Percentiles rank a stretch among this genome's conserved stretches.
phyloP scores from a whole-genome alignment of 2,797 vertebrate genomes.

The Arctocebus calabarensis region DNA sequence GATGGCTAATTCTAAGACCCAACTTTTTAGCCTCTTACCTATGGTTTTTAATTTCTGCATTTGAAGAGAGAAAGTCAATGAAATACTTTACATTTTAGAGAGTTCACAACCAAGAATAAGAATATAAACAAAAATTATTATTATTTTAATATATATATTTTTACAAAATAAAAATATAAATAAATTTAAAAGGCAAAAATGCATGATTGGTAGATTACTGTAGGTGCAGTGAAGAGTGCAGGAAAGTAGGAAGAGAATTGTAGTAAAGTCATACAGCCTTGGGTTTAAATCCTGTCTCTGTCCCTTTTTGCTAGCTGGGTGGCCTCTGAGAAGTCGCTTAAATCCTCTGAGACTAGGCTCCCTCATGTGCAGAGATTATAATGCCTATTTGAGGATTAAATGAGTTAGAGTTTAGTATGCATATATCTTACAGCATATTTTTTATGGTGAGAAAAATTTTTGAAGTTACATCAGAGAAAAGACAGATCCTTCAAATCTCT shows the following conservation, averaged over 20 bases:
- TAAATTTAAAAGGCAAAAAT: constrained; percentile 29
- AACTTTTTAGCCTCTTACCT: background rate
- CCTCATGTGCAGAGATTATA: constrained; percentile 27
- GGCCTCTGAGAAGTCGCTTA: background rate
- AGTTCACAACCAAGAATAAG: background rate
- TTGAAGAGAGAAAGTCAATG: background rate
- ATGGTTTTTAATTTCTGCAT: background rate
- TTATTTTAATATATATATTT: too few species aligned
- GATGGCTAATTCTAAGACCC: background rate
- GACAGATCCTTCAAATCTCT: background rate
- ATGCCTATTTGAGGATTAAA: constrained; percentile 28
- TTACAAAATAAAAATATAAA: background rate
- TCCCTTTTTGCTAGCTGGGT: background rate
- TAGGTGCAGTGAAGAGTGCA: background rate
- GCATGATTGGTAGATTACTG: background rate
- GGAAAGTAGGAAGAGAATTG: background rate
- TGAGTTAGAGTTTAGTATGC: constrained; percentile 2
- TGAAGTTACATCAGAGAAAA: constrained; percentile 19
- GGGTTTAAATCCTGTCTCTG: background rate
- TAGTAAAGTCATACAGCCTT: background rate
- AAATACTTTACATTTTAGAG: constrained; percentile 12
- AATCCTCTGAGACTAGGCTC: background rate
- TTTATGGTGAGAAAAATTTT: constrained; percentile 44
- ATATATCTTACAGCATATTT: constrained; percentile 43
- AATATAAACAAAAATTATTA: too few species aligned